phyloP scores from a whole-genome alignment of 2,113 vertebrate species.

The Dissostichus mawsoni region DNA sequence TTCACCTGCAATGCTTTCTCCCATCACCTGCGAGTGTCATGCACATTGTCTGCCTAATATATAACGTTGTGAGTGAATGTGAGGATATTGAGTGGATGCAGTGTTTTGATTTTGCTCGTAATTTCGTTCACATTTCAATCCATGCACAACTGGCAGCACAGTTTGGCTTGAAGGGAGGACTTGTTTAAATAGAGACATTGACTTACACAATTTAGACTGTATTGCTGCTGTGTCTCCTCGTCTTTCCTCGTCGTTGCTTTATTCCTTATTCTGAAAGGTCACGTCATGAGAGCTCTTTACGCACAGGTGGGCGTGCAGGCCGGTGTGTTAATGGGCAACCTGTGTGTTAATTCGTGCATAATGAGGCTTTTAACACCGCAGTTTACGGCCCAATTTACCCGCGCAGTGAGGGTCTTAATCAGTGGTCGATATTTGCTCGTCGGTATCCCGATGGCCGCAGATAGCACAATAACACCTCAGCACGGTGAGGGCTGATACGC shows the following conservation, averaged over 20 bases:
- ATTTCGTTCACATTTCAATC: slow-evolving; percentile 32
- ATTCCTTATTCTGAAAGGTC: slow-evolving; percentile 33
- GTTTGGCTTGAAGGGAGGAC: background rate
- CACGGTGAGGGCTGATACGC: slow-evolving; percentile 65
- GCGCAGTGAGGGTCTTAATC: slow-evolving; percentile 73
- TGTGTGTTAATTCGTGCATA: slow-evolving; percentile 54
- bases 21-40: background rate
- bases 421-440: slow-evolving; percentile 77
- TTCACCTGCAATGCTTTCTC: slow-evolving; percentile 4
- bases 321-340: slow-evolving; percentile 26
- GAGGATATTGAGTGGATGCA: slow-evolving; percentile 1
- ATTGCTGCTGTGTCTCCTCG: slow-evolving; percentile 5
- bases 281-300: slow-evolving; percentile 28
- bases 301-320: slow-evolving; percentile 37
- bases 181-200: background rate
- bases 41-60: slow-evolving; percentile 2
- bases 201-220: slow-evolving; percentile 1
- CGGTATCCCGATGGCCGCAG: slow-evolving; percentile 73
- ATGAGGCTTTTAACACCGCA: slow-evolving; percentile 21
- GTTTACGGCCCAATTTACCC: slow-evolving; percentile 44
- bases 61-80: background rate
- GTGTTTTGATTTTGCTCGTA: slow-evolving; percentile 11
- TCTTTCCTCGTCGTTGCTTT: slow-evolving; percentile 45
- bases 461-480: slow-evolving; percentile 73
- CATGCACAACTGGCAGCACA: slow-evolving; percentile 13